Percentiles rank a stretch among this genome's conserved stretches.
These are phyloP conservation scores for Hemistola chrysoprasaria DNA, from an alignment of 2,888 invertebrate genomes.

Conservation along the genomic window DNA sequence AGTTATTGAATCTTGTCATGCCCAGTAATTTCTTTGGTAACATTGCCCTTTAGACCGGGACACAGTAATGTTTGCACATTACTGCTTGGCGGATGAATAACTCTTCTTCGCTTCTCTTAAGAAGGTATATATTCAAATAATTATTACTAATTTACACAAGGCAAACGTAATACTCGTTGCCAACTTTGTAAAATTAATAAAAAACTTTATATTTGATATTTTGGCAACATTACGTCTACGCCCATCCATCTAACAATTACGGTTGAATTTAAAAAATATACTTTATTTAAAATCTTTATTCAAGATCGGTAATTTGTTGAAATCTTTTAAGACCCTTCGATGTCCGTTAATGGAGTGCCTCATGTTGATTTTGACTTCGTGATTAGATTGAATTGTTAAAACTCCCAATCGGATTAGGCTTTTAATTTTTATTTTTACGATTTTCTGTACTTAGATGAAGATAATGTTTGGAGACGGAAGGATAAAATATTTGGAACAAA, in stretches of 20 bases:
- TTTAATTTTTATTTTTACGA: constrained; percentile 50
- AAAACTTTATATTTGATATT: constrained; percentile 19
- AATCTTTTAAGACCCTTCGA: constrained; percentile 64
- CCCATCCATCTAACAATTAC: constrained; percentile 66
- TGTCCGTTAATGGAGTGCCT: constrained; percentile 72
- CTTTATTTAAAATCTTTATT: constrained; percentile 60
- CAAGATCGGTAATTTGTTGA: constrained; percentile 72
- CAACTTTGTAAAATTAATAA: too few species aligned
- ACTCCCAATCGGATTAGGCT: constrained; percentile 51
- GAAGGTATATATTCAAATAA: too few species aligned
- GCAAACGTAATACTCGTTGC: too few species aligned
- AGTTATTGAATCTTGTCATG: too few species aligned
- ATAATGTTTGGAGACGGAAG: too few species aligned
- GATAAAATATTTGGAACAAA: too few species aligned
- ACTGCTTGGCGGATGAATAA: too few species aligned
- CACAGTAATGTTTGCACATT: too few species aligned
- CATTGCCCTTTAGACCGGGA: too few species aligned
- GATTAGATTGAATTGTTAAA: constrained; percentile 60
- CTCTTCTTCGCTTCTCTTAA: too few species aligned
- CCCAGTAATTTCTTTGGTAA: too few species aligned
- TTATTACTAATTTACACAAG: too few species aligned
- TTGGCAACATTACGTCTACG: constrained; percentile 40
- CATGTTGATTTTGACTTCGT: constrained; percentile 67
- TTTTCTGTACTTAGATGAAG: constrained; percentile 29
- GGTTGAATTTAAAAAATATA: constrained; percentile 63